Evolutionary conservation across 2,113 vertebrate genomes (phyloP), one percentile per base, ranked within the genome.

Genomic region (Etia nguti): DNA sequence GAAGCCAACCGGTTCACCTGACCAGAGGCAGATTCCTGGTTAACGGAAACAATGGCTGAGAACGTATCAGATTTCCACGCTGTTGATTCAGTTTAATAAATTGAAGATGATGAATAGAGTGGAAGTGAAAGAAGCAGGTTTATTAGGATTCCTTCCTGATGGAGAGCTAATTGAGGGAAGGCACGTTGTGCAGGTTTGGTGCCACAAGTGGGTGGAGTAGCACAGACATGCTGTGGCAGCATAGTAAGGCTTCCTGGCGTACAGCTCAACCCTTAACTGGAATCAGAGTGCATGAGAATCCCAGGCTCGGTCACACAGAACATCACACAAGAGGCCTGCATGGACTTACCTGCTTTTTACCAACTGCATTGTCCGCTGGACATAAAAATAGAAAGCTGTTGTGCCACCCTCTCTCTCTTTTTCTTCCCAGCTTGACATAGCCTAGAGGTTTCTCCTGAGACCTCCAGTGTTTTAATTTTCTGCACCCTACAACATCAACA

Each of bases 31-130:
- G 90, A 95, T 94, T 94, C 92, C 93, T 95, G 95, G 96, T 98
- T 96, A 97, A 97, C 90, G 91, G 97, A 97, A 98, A 98, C 87
- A 85, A 89, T 56, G 68, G 80, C 90, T 90, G 70, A 83, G 92
- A 95, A 95, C 88, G 57, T 86, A 90, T 91, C 88, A 52, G 46
- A 55, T 91, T 94, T 95, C 90, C 91, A 87, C 65, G 4, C 90
- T 41, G 91, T 92, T 89, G 83, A 90, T 86, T 94, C 22, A 5
- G 57, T 91, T 81, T 54, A 75, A 84, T 89, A 83, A 90, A 91
- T 54, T 55, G 29, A 73, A 81, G 82, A n/a, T 94, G 95, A 96
- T 89, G 80, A 93, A 94, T 81, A 79, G 75, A 92, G 83, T 82
- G 43, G 90, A 93, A 90, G 90, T 91, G 93, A 93, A 93, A 84